These are phyloP conservation scores for Eupithecia centaureata DNA, from an alignment of 2,888 invertebrate species.

Conservation along the genomic window DNA sequence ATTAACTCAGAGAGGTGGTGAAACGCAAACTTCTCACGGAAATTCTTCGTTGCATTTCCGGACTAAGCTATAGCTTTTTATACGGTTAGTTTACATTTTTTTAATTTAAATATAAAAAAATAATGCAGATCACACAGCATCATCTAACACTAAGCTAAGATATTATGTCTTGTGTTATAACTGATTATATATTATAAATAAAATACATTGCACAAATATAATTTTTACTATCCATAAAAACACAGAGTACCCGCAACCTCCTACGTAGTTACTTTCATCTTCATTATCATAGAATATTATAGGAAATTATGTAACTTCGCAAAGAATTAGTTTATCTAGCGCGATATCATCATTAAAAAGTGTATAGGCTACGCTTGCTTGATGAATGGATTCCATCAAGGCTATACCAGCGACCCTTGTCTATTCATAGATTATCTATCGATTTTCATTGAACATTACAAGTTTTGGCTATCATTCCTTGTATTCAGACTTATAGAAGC, in stretches of 20 bases:
- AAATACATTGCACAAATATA: too few species aligned
- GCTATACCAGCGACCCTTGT: not conserved
- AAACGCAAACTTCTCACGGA: not conserved
- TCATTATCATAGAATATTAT: too few species aligned
- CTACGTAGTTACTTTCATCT: too few species aligned
- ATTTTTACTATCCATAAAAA: too few species aligned
- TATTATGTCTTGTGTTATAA: too few species aligned
- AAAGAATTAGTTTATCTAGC: too few species aligned
- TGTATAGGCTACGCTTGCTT: not conserved
- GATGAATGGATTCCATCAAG: conserved; percentile 1
- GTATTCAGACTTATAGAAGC: not conserved
- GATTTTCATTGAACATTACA: not conserved
- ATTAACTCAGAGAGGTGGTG: conserved; percentile 21
- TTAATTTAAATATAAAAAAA: too few species aligned
- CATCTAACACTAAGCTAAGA: too few species aligned
- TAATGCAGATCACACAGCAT: too few species aligned
- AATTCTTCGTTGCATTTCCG: not conserved
- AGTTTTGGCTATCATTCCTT: not conserved
- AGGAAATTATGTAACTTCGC: too few species aligned
- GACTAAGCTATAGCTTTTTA: conserved; percentile 11
- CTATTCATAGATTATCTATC: not conserved
- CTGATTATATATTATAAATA: too few species aligned
- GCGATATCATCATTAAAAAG: not conserved
- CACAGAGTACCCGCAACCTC: too few species aligned
- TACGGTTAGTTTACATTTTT: not conserved